Evolutionary conservation across 2,797 vertebrate genomes (phyloP).

Genomic region (Syndactyla subalaris): DNA sequence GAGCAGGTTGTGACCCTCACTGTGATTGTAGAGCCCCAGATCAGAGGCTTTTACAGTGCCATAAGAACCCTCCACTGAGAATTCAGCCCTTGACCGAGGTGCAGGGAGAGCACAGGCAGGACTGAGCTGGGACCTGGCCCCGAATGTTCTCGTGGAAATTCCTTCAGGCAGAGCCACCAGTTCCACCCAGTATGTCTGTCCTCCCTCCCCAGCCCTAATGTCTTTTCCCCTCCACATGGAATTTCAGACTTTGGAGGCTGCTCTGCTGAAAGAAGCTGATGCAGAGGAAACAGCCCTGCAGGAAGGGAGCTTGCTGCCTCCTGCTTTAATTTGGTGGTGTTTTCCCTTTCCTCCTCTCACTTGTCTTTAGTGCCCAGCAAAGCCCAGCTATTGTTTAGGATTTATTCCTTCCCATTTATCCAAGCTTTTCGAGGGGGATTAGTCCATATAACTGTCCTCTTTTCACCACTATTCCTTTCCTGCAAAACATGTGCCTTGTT

Average conservation of each 20-base stretch:
- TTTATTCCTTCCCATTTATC: background rate
- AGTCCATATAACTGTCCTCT: background rate
- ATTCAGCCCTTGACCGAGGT: accelerated
- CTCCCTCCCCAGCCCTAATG: background rate
- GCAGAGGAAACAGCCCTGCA: background rate
- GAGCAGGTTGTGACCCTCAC: background rate
- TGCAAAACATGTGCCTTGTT: background rate
- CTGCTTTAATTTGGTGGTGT: background rate
- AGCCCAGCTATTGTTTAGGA: background rate
- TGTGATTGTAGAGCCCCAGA: no score
- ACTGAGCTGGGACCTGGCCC: background rate
- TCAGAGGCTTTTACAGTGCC: background rate
- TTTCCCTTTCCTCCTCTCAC: background rate
- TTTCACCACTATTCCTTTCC: background rate
- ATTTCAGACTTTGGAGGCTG: background rate
- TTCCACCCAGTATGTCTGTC: background rate
- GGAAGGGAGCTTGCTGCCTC: background rate
- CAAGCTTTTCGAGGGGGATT: background rate
- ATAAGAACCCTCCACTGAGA: background rate
- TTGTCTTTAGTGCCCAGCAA: background rate
- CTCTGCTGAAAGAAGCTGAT: background rate
- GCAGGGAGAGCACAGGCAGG: background rate
- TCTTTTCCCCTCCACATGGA: background rate
- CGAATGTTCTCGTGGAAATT: background rate
- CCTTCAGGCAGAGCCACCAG: background rate